Conservation (phyloP, 2,113 vertebrate genomes). For the Australoheros scitulus region DNA sequence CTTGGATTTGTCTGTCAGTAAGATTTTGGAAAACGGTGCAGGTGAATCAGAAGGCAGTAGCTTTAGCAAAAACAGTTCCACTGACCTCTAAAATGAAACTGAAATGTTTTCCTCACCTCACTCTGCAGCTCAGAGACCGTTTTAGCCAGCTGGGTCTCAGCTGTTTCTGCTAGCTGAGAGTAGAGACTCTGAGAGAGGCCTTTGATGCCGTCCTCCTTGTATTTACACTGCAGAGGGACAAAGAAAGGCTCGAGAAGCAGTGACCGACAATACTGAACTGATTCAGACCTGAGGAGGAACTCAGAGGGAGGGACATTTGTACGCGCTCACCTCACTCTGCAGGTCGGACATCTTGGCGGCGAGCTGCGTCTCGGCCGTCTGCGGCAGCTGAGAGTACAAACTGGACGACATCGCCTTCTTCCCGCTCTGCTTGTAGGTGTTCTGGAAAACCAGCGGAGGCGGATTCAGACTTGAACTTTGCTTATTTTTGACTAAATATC, state of each 20-base stretch:
- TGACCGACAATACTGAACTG: fast-evolving
- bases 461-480: neutral
- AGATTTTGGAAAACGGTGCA: too few relatives aligned
- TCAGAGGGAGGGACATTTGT: fast-evolving
- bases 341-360: constrained; percentile 70
- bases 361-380: constrained; percentile 71
- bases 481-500: neutral
- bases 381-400: constrained; percentile 73
- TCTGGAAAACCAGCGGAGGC: constrained; percentile 33
- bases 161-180: constrained; percentile 59
- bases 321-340: constrained; percentile 67
- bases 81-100: too few relatives aligned
- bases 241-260: neutral
- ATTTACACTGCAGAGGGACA: constrained; percentile 58
- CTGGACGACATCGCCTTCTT: constrained; percentile 50
- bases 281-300: neutral
- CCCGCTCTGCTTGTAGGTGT: constrained; percentile 66
- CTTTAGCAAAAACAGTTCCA: too few relatives aligned
- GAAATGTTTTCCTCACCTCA: constrained; percentile 44
- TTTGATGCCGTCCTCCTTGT: constrained; percentile 54
- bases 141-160: constrained; percentile 37
- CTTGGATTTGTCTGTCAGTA: too few relatives aligned
- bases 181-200: constrained; percentile 54
- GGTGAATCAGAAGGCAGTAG: too few relatives aligned
- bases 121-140: constrained; percentile 83